These are phyloP conservation scores for Sebastes baramenuke DNA, from an alignment of 2,797 vertebrate genomes.

Conservation along the genomic window DNA sequence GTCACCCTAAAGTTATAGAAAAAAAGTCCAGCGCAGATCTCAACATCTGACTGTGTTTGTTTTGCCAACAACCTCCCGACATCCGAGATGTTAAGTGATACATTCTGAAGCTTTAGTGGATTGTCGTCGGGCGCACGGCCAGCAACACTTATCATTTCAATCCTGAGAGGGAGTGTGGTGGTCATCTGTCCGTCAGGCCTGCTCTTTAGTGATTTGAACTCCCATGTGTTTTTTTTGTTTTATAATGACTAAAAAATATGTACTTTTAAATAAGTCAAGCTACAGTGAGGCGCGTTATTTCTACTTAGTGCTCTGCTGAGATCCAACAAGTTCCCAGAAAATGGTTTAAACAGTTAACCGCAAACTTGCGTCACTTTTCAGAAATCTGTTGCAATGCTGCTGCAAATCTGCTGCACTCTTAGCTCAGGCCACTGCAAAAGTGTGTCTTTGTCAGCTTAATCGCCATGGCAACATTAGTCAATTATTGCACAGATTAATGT, in stretches of 20 bases:
- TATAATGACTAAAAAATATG: not conserved
- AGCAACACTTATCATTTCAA: not conserved
- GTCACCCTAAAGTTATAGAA: not conserved
- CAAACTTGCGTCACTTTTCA: not conserved
- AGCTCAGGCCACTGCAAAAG: not conserved
- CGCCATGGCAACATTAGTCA: not conserved
- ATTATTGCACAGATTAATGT: constrained; percentile 10
- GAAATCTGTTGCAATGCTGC: not conserved
- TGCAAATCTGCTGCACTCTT: not conserved
- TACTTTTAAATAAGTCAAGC: not conserved
- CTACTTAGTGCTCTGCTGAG: not conserved
- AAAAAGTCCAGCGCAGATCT: not conserved
- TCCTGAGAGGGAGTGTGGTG: not conserved
- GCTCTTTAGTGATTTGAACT: not conserved
- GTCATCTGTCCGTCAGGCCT: not conserved
- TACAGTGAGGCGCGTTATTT: not conserved
- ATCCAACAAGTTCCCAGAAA: not conserved
- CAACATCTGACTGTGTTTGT: not conserved
- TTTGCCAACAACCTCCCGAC: constrained; percentile 13
- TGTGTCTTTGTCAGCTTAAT: not conserved
- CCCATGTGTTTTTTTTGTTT: not conserved
- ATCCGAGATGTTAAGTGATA: constrained; percentile 18
- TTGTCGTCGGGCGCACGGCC: not conserved
- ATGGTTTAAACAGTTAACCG: not conserved
- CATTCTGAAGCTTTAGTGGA: constrained; percentile 8